Evolutionary conservation across 2,888 invertebrate species (phyloP).

Genomic region (Agonopterix alstromeriana): DNA sequence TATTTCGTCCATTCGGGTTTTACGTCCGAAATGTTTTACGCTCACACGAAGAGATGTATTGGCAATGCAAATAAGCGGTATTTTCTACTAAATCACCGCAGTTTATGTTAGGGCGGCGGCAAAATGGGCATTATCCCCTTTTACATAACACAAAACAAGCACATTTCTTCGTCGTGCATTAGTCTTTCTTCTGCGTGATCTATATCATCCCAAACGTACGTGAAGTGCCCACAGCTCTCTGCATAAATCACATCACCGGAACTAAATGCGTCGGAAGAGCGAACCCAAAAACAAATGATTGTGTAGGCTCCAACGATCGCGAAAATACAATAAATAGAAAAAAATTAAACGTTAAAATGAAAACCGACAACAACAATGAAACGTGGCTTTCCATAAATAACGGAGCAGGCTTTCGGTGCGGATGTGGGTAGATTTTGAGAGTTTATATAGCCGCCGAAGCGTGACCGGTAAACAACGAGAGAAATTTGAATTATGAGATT

Average conservation of each 20-base stretch:
- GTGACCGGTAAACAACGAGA: slow-evolving; percentile 56
- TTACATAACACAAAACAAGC: slow-evolving; percentile 45
- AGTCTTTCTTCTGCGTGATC: slow-evolving; percentile 37
- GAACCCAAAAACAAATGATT: slow-evolving; percentile 59
- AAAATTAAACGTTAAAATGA: slow-evolving; percentile 66
- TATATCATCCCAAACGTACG: slow-evolving; percentile 28
- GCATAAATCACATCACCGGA: slow-evolving; percentile 51
- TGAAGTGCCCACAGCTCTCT: slow-evolving; percentile 25
- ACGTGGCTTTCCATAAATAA: slow-evolving; percentile 71
- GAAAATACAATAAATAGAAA: slow-evolving; percentile 57
- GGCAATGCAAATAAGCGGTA: slow-evolving; percentile 61
- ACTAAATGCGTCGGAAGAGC: slow-evolving; percentile 47
- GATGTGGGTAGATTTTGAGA: slow-evolving; percentile 70
- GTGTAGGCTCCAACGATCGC: slow-evolving; percentile 39
- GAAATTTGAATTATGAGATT: slow-evolving; percentile 69
- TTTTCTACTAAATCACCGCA: slow-evolving; percentile 53
- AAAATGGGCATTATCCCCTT: slow-evolving; percentile 41
- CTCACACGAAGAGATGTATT: slow-evolving; percentile 45
- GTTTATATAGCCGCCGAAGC: slow-evolving; percentile 60
- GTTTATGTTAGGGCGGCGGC: slow-evolving; percentile 41
- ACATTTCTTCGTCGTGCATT: slow-evolving; percentile 43
- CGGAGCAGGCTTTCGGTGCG: slow-evolving; percentile 66
- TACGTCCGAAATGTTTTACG: slow-evolving; percentile 52
- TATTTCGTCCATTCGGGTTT: slow-evolving; percentile 56
- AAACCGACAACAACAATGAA: slow-evolving; percentile 71